Conservation (phyloP, 2,113 vertebrate genomes). For the Fregetta grallaria region DNA sequence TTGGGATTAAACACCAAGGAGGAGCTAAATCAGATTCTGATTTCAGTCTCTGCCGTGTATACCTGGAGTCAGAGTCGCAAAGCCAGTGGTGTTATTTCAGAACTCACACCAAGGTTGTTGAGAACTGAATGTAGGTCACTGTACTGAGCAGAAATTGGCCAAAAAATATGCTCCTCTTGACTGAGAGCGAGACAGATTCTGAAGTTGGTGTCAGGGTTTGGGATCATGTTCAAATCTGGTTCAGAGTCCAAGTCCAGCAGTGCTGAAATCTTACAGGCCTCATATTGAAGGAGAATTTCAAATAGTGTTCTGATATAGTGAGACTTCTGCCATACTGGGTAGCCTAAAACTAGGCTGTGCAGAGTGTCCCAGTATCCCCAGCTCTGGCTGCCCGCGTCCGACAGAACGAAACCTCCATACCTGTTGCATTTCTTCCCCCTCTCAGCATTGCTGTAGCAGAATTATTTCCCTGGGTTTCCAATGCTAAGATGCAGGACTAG, state of each 20-base stretch:
- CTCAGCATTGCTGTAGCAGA: not conserved
- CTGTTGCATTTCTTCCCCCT: not conserved
- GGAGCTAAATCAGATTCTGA: not conserved
- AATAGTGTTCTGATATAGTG: not conserved
- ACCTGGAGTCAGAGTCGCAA: not conserved
- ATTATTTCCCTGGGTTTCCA: not conserved
- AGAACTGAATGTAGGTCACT: not conserved
- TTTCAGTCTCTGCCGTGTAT: not conserved
- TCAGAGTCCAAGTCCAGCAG: not conserved
- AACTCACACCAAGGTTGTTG: not conserved
- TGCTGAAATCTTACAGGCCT: not conserved
- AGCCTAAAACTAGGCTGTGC: not conserved
- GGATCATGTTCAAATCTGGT: not conserved
- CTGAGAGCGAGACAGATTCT: not conserved
- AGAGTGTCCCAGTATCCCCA: not conserved
- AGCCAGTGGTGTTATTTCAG: not conserved
- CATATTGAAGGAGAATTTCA: not conserved
- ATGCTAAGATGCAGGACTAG: not conserved
- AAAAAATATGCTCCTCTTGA: not conserved
- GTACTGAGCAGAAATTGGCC: not conserved
- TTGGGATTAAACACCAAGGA: not conserved
- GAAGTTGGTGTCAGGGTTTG: not conserved
- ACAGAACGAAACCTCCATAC: not conserved
- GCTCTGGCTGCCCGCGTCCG: not conserved
- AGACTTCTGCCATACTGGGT: not conserved